Evolutionary conservation across 2,797 vertebrate genomes (phyloP).

Genomic region (Acipenser transmontanus): DNA sequence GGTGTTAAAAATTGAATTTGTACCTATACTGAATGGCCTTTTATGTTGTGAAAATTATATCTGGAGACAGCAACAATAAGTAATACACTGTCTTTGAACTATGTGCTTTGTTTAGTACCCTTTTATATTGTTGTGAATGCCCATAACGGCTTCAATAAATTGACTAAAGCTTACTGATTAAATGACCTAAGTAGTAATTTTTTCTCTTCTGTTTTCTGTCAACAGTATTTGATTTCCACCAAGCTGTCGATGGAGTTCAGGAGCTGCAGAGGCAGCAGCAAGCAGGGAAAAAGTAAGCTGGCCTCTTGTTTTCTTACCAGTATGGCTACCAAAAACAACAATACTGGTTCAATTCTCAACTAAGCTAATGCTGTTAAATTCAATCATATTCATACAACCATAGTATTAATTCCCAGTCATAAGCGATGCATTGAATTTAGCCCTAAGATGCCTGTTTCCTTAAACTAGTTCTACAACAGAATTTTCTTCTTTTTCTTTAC

Average conservation of each 20-base stretch:
- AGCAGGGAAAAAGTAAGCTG: slow-evolving; percentile 66
- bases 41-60: too few species aligned
- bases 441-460: not conserved
- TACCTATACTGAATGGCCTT: too few species aligned
- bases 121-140: too few species aligned
- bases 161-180: too few species aligned
- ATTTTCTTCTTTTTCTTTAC: slow-evolving; percentile 16
- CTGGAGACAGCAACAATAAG: too few species aligned
- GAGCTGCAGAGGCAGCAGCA: slow-evolving; percentile 71
- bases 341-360: not conserved
- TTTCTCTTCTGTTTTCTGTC: not conserved
- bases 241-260: slow-evolving; percentile 69
- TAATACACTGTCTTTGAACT: too few species aligned
- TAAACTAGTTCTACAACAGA: not conserved
- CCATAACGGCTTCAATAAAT: too few species aligned
- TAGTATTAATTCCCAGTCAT: not conserved
- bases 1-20: too few species aligned
- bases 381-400: not conserved
- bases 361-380: too few species aligned
- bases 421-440: not conserved
- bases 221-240: slow-evolving; percentile 75
- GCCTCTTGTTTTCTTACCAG: not conserved
- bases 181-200: not conserved
- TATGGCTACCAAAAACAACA: not conserved
- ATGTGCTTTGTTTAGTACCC: too few species aligned